A percentile compares a stretch with the other conserved stretches of the same genome.
phyloP scores from a whole-genome alignment of 2,888 invertebrate genomes.

The Coremacera marginata region DNA sequence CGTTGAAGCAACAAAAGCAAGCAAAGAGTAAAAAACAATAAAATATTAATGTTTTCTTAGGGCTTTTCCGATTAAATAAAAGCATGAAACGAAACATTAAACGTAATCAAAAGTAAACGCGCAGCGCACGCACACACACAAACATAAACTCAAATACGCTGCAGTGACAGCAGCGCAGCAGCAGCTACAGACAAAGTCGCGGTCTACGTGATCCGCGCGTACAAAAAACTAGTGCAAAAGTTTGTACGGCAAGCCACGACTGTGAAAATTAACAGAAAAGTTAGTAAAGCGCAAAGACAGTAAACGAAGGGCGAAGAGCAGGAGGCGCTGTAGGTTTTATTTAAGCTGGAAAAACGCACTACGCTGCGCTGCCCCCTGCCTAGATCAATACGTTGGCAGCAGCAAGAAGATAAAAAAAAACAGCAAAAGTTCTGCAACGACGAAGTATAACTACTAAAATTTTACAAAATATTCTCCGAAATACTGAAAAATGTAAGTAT shows the following conservation, averaged over 20 bases:
- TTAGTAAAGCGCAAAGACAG: not conserved
- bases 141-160: not conserved
- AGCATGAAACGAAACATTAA: conserved; percentile 5
- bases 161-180: conserved; percentile 26
- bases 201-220: conserved; percentile 33
- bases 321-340: not conserved
- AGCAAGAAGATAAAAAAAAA: not conserved
- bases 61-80: not conserved
- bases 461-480: not conserved
- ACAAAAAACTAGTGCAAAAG: conserved; percentile 20
- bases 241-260: conserved; percentile 13
- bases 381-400: not conserved
- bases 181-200: conserved; percentile 12
- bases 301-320: not conserved
- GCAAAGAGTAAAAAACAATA: not conserved
- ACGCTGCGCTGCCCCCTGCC: conserved; percentile 23
- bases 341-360: not conserved
- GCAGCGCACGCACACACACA: conserved; percentile 6
- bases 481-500: conserved; percentile 20
- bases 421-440: conserved; percentile 13
- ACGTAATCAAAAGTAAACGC: conserved; percentile 26
- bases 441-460: not conserved
- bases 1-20: not conserved
- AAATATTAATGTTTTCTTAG: not conserved
- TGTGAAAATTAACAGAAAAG: conserved; percentile 26